Base-by-base conservation (phyloP, 2,888 invertebrate genomes). In the Pachydiplax longipennis region DNA sequence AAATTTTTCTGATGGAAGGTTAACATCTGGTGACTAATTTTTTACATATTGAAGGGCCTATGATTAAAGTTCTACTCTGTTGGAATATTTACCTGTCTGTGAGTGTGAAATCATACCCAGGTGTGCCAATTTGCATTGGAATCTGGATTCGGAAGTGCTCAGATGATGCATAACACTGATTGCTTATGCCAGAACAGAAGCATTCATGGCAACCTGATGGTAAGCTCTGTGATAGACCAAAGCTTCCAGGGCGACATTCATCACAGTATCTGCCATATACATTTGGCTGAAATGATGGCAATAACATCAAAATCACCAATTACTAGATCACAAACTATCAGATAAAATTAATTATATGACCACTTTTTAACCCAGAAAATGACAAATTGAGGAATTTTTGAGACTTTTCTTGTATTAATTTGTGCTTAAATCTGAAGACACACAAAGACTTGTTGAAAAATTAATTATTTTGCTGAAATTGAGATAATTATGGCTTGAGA, bases 151-250 rank as follows among this genome's bases (percentile, higher is more conserved):
- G 94, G 92, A 95, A 96, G 5, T 96, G 93, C 61, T 94, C 95
- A 91, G 96, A 95, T 93, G 97, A 97, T 90, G 95, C 95, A 37
- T 87, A 58, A 93, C 99, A 99, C 53, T 96, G 95, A 3, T 94
- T 95, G 0, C 97, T 96, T 13, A 97, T 96, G 18, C 97, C 98
- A 37, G 97, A 98, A 94, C 99, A 99, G 95, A 96, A 99, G 93
- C 99, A 99, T 91, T 96, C 95, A 82, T 96, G 95, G 93, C 99
- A 99, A 15, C 99, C 99, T 83, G 96, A 95, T 0, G 96, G 95
- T 94, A 98, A 97, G 25, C 94, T 94, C 0, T 94, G 93, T 35
- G 96, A 96, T 0, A 99, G 95, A 35, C 97, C 97, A 93, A 97
- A 99, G 0, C 97, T 97, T 10, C 97, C 97, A 6, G 95, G 94